Conservation (phyloP, 2,888 invertebrate species). For the Pristionchus maxplancki region DNA sequence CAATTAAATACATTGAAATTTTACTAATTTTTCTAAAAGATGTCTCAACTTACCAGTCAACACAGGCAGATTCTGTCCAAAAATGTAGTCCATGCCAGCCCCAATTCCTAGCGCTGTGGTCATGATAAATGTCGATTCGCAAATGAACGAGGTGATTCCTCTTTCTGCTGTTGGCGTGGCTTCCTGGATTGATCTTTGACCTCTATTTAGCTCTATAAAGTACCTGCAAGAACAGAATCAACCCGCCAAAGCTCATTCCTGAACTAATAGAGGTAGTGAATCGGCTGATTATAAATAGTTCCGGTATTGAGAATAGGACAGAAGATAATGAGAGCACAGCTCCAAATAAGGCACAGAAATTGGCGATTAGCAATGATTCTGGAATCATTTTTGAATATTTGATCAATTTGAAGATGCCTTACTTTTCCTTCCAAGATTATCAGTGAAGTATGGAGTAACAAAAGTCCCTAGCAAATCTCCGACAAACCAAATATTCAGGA, state of each 20-base stretch:
- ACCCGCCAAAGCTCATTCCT: slow-evolving; percentile 66
- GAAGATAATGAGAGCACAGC: slow-evolving; percentile 12
- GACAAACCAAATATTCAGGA: slow-evolving; percentile 69
- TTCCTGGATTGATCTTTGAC: slow-evolving; percentile 54
- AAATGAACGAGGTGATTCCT: slow-evolving; percentile 63
- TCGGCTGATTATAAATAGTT: slow-evolving; percentile 62
- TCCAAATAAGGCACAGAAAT: slow-evolving; percentile 55
- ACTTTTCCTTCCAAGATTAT: slow-evolving; percentile 59
- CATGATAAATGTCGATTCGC: slow-evolving; percentile 62
- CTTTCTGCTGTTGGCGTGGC: slow-evolving; percentile 64
- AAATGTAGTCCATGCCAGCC: slow-evolving; percentile 62
- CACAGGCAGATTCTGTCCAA: slow-evolving; percentile 52
- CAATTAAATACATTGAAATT: background rate
- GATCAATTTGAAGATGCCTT: too few species aligned
- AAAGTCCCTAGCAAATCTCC: slow-evolving; percentile 65
- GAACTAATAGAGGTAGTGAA: slow-evolving; percentile 60
- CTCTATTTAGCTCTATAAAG: background rate
- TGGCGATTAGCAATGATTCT: slow-evolving; percentile 61
- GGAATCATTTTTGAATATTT: slow-evolving; percentile 37
- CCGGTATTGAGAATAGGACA: slow-evolving; percentile 54
- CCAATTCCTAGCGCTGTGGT: slow-evolving; percentile 68
- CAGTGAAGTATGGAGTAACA: slow-evolving; percentile 60
- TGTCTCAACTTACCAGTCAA: slow-evolving; percentile 38
- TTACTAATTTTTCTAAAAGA: background rate
- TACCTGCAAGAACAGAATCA: slow-evolving; percentile 67